phyloP scores from a whole-genome alignment of 2,797 vertebrate species.

The Tangara arthus region DNA sequence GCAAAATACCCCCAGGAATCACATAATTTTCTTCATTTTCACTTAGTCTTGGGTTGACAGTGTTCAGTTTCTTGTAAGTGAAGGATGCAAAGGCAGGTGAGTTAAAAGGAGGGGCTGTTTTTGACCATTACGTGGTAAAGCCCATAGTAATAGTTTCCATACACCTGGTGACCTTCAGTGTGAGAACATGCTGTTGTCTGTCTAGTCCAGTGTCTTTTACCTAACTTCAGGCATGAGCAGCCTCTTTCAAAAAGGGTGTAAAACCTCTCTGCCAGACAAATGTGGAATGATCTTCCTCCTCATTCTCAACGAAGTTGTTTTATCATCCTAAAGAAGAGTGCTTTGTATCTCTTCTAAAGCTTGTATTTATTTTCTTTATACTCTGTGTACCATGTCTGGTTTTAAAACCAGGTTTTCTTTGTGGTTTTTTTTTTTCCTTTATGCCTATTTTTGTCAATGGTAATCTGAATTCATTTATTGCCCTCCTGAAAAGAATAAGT shows the following conservation, averaged over 20 bases:
- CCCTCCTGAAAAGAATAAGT: not conserved
- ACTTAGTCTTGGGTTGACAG: not conserved
- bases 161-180: not conserved
- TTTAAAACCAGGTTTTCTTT: not conserved
- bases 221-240: not conserved
- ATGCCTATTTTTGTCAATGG: not conserved
- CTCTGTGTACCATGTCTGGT: rapidly evolving
- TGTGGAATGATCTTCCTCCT: not conserved
- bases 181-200: not conserved
- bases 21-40: not conserved
- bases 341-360: not conserved
- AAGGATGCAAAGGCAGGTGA: not conserved
- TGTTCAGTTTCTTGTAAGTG: not conserved
- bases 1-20: not conserved
- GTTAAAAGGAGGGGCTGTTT: not conserved
- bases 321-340: not conserved
- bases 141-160: not conserved
- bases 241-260: not conserved
- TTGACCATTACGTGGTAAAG: not conserved
- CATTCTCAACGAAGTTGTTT: not conserved
- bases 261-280: not conserved
- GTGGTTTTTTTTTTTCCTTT: not conserved
- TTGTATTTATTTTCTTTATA: not conserved
- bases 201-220: not conserved
- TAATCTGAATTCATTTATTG: not conserved